These are phyloP conservation scores for Electrophaes corylata DNA, from an alignment of 2,888 invertebrate species.

Conservation along the genomic window DNA sequence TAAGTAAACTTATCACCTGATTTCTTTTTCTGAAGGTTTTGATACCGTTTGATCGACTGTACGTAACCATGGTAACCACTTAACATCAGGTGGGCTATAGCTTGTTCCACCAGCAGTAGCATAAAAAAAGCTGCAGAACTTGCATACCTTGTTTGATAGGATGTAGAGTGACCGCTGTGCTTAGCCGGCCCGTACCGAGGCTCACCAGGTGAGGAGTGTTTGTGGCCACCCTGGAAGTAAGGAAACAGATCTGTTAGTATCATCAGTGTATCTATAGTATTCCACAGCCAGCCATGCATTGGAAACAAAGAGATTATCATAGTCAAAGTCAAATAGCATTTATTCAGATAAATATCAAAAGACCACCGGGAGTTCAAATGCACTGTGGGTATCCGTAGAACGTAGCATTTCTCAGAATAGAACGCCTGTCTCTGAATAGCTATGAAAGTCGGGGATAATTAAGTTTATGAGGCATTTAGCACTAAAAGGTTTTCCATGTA, in stretches of 20 bases:
- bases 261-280: too few relatives aligned
- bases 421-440: not conserved
- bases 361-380: not conserved
- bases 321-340: too few relatives aligned
- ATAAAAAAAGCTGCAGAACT: not conserved
- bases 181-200: conserved; percentile 94
- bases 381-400: not conserved
- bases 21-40: too few relatives aligned
- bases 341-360: too few relatives aligned
- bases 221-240: conserved; percentile 85
- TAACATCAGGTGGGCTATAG: too few relatives aligned
- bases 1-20: too few relatives aligned
- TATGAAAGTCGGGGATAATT: conserved; percentile 3
- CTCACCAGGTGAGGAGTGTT: conserved; percentile 96
- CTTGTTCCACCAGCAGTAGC: too few relatives aligned
- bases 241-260: conserved; percentile 4
- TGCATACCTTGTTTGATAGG: conserved; percentile 93
- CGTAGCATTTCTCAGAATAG: not conserved
- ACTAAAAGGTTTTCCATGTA: conserved; percentile 10
- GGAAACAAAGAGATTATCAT: too few relatives aligned
- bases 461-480: conserved; percentile 6
- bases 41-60: too few relatives aligned
- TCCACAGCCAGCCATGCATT: too few relatives aligned
- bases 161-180: conserved; percentile 96
- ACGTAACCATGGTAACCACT: too few relatives aligned